A percentile compares a stretch with the other conserved stretches of the same genome.
Conservation (phyloP, 2,113 vertebrate species). For the Callionymus lyra region DNA sequence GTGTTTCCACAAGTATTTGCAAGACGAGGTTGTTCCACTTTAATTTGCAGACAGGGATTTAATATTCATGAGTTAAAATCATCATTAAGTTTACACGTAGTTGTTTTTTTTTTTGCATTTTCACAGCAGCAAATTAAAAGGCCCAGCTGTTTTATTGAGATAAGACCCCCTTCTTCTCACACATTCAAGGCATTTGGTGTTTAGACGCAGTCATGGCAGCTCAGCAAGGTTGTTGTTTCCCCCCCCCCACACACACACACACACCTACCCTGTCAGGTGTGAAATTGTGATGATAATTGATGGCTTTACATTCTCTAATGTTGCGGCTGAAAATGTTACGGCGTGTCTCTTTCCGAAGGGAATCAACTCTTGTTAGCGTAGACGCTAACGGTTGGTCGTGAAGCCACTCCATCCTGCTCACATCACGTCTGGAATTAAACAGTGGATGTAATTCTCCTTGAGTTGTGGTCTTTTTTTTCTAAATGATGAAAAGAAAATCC, state of each 20-base stretch:
- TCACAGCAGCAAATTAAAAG: slow-evolving; percentile 48
- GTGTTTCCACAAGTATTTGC: too few species aligned
- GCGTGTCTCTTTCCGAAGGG: slow-evolving; percentile 18
- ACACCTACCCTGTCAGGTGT: slow-evolving; percentile 27
- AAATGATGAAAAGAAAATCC: not conserved
- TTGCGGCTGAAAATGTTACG: slow-evolving; percentile 21
- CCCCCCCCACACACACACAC: too few species aligned
- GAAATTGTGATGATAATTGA: slow-evolving; percentile 31
- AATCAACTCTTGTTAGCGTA: slow-evolving; percentile 20
- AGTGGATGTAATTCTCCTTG: slow-evolving; percentile 36
- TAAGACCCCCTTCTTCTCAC: slow-evolving; percentile 31
- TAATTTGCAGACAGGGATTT: too few species aligned
- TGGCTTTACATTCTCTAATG: slow-evolving; percentile 20
- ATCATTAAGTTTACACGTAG: not conserved
- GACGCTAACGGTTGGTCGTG: slow-evolving; percentile 42
- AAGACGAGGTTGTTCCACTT: too few species aligned
- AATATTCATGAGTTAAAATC: not conserved
- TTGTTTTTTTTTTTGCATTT: slow-evolving; percentile 14
- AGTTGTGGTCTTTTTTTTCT: slow-evolving; percentile 24
- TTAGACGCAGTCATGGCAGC: slow-evolving; percentile 33
- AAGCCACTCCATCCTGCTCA: slow-evolving; percentile 29
- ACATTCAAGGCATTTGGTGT: slow-evolving; percentile 24
- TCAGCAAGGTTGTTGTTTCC: slow-evolving; percentile 5
- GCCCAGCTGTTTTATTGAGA: slow-evolving; percentile 53
- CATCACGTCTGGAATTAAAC: slow-evolving; percentile 48